Evolutionary conservation across 1,140 invertebrate genomes (phyloP).

Genomic region (Nomia melanderi): DNA sequence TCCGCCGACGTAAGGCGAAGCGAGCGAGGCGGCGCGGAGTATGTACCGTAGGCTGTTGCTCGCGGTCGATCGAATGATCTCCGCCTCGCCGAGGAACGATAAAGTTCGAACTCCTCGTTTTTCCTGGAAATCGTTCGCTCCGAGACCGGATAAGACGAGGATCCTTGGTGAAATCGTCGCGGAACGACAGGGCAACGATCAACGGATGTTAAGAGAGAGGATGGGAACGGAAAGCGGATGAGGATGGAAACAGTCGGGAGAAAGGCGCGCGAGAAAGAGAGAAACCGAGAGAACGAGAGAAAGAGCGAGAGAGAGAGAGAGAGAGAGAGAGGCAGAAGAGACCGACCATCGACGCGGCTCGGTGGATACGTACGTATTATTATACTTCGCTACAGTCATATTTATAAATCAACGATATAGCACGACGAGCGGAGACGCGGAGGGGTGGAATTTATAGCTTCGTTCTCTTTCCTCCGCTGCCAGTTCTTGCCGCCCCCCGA

Average conservation of each 20-base stretch:
- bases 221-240: background rate
- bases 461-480: constrained; percentile 75
- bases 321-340: constrained; percentile 10
- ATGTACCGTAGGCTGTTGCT: background rate
- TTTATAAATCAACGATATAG: constrained; percentile 82
- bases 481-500: constrained; percentile 60
- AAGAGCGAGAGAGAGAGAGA: constrained; percentile 10
- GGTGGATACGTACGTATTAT: constrained; percentile 78
- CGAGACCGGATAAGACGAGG: constrained; percentile 22
- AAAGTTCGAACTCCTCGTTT: background rate
- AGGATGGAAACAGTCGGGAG: background rate
- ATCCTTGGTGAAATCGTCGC: constrained; percentile 11
- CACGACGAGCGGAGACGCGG: constrained; percentile 76
- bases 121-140: background rate
- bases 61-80: background rate
- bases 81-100: background rate
- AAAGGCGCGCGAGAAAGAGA: constrained; percentile 24
- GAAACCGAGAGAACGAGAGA: constrained; percentile 43
- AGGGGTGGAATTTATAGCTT: constrained; percentile 81
- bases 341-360: constrained; percentile 57
- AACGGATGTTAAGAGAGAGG: background rate
- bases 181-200: constrained; percentile 9
- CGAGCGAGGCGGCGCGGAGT: constrained; percentile 15
- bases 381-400: constrained; percentile 82
- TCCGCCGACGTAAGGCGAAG: constrained; percentile 30